Evolutionary conservation across 64 coral and sea anemone species (phyloP), one percentile per base, ranked within the genome.

Genomic region (Platygyra sinensis): DNA sequence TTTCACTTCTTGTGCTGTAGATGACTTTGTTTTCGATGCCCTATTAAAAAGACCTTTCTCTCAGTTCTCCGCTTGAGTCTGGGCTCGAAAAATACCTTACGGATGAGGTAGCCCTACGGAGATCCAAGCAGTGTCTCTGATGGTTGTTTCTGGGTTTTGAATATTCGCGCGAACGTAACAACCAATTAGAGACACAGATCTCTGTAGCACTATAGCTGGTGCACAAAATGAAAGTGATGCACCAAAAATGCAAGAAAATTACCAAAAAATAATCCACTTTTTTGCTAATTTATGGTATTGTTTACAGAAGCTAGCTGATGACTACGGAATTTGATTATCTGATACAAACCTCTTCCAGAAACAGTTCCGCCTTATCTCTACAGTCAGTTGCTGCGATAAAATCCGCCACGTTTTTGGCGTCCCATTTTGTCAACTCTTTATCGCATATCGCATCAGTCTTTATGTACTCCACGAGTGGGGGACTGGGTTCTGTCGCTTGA

Each of bases 371-470:
- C 24, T 91, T 93, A 82, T 97, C 95, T 10, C 76, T 86, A 50
- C 95, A 97, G 72, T 97, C 95, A 24, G 95, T 97, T 17, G 95
- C 91, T 33, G 89, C 42, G 54, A 97, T 94, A 24, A 97, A 97
- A 38, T 97, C 95, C 27, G 91, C 91, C 16, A 97, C 95, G 75
- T 97, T 97, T 52, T 79, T 81, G 22, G 92, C 95, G 18, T 67
- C 87, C 95, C 95, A 97, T 72, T 87, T 86, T 5, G 88, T 90
- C 52, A 97, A 81, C 13, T 90, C 87, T 28, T 88, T 90, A 57
- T 88, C 82, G 75, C 95, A 97, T 30, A 97, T 97, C 8, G 86
- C 79, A 36, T 94, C 88, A 33, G 95, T 97, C 33, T 94, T 97
- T 33, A 97, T 97, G 55, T 97, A 97, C 82, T 97, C 91, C 5